These are phyloP conservation scores for Premnoplex brunnescens DNA, from an alignment of 2,797 vertebrate species.

Conservation along the genomic window DNA sequence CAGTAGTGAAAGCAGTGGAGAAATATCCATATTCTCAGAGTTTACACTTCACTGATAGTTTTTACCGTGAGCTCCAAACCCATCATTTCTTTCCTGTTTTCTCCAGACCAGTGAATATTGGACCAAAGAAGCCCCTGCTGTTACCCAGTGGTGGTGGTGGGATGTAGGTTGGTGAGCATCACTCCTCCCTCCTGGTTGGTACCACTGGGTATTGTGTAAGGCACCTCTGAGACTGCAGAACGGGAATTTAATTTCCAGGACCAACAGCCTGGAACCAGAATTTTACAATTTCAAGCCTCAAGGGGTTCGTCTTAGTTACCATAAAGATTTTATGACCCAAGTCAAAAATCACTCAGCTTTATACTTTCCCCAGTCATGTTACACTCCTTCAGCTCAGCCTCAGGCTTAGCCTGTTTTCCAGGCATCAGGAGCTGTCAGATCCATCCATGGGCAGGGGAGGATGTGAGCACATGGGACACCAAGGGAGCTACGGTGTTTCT, in stretches of 20 bases:
- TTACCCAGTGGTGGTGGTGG: background rate
- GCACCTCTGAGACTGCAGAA: background rate
- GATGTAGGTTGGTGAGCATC: background rate
- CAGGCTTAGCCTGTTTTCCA: background rate
- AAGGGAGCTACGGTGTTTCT: background rate
- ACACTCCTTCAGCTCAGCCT: constrained; percentile 6
- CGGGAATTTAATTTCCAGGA: background rate
- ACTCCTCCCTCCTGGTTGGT: background rate
- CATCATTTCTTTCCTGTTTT: background rate
- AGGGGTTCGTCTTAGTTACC: background rate
- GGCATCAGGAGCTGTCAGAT: constrained; percentile 35
- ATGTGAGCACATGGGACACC: background rate
- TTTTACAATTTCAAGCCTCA: background rate
- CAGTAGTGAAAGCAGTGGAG: background rate
- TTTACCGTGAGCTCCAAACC: background rate
- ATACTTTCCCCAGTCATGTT: background rate
- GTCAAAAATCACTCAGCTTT: constrained; percentile 13
- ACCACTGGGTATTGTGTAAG: background rate
- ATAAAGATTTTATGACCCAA: constrained; percentile 17
- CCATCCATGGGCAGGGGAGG: background rate
- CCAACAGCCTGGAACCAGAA: background rate
- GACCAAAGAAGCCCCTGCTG: background rate
- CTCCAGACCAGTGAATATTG: background rate
- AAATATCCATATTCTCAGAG: background rate
- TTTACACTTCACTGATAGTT: background rate